Base-by-base conservation (phyloP, 2,113 vertebrate species). In the Carlito syrichta region DNA sequence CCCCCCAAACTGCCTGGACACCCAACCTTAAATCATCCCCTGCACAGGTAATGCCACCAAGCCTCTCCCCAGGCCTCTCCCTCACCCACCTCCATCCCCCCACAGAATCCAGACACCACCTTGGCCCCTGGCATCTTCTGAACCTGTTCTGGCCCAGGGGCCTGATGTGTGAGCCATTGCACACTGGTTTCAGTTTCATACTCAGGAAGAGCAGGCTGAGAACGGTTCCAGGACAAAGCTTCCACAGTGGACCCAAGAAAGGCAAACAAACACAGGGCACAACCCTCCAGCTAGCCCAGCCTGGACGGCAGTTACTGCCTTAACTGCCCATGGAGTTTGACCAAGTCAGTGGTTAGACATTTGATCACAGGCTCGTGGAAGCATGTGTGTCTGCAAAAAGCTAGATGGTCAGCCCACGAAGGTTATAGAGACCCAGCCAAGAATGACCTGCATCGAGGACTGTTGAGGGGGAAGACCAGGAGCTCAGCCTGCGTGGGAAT, bases 401-500 rank as follows among this genome's bases (percentile, higher is more conserved):
- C 25, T 27, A 32, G 32, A 19, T 5, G 25, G 48, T 10, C 45
- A 23, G 35, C 23, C 32, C 45, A 20, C 2, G 3, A 48, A 22
- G 38, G 56, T 23, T 12, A 16, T 3, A 2, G 56, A 52, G 12
- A 45, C 22, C 38, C 0, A 1, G 38, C 30, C 25, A 10, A 5
- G 4, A 54, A 40, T 27, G 23, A 4, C 11, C 20, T 16, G 52
- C 16, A 22, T 9, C 8, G 52, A 63, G 30, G 27, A 4, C 3
- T 3, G 32, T 25, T 23, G 48, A 73, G 16, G 30, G 30, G 4
- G 5, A 14, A 38, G 10, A 62, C 22, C 22, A 60, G 30, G 52
- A 0, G 1, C 27, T 3, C 5, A 3, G 25, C 14, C 30, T 0
- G 2, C 38, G 20, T 43, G 8, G 73, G 62, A 11, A 20, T 2